Evolutionary conservation across 2,113 vertebrate genomes (phyloP).

Genomic region (Romanogobio albipinnatus): DNA sequence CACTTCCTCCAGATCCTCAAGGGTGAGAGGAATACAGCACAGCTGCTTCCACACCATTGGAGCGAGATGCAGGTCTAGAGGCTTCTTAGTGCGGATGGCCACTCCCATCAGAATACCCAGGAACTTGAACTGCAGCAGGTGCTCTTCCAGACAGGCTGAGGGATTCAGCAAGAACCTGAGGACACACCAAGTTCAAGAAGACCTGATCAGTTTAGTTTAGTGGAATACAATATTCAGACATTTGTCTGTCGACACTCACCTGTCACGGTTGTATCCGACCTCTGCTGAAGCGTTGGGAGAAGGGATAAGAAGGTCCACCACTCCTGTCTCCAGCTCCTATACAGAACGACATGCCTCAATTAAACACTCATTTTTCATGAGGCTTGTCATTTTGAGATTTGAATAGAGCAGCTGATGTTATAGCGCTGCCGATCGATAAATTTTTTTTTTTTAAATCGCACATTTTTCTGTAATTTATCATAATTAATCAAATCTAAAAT

Average conservation of each 20-base stretch:
- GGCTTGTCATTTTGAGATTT: background rate
- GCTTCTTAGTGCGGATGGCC: slow-evolving; percentile 82
- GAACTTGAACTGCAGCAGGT: slow-evolving; percentile 80
- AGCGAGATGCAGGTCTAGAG: slow-evolving; percentile 80
- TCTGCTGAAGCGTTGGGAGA: slow-evolving; percentile 81
- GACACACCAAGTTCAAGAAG: background rate
- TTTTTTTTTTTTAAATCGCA: too few relatives aligned
- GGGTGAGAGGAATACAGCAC: slow-evolving; percentile 76
- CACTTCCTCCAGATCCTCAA: slow-evolving; percentile 80
- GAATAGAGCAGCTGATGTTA: too few relatives aligned
- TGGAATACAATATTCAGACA: background rate
- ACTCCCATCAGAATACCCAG: slow-evolving; percentile 83
- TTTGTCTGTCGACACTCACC: slow-evolving; percentile 59
- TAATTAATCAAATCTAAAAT: too few relatives aligned
- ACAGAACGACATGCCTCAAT: slow-evolving; percentile 1
- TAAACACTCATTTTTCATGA: background rate
- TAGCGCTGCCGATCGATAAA: too few relatives aligned
- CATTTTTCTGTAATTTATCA: too few relatives aligned
- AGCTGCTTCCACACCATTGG: slow-evolving; percentile 84
- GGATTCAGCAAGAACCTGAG: slow-evolving; percentile 80
- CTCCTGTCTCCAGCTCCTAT: slow-evolving; percentile 79
- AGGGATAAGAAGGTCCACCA: slow-evolving; percentile 81
- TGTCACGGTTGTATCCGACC: slow-evolving; percentile 82
- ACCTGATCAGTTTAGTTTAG: background rate
- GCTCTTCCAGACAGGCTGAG: slow-evolving; percentile 72